A percentile compares a stretch with the other conserved stretches of the same genome.
These are phyloP conservation scores for Oedothorax gibbosus DNA, from an alignment of 1,140 invertebrate genomes.

Conservation along the genomic window DNA sequence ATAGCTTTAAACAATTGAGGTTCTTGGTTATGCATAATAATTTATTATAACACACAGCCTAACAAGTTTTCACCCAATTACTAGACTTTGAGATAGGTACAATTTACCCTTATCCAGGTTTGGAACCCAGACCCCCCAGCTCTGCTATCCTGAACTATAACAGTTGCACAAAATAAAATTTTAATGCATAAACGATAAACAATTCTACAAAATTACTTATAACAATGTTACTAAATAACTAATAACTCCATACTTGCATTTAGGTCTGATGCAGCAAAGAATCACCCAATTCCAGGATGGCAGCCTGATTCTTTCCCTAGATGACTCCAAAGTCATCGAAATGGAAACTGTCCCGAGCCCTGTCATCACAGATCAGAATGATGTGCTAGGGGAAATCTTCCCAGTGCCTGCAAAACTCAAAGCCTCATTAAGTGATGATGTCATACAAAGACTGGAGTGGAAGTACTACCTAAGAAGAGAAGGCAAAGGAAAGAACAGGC, in stretches of 20 bases:
- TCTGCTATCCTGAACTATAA: too few species aligned
- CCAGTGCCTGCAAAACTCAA: slow-evolving; percentile 90
- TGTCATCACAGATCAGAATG: slow-evolving; percentile 62
- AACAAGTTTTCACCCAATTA: too few species aligned
- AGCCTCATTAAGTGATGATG: slow-evolving; percentile 87
- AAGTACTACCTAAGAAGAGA: slow-evolving; percentile 75
- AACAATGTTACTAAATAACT: too few species aligned
- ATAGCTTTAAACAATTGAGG: too few species aligned
- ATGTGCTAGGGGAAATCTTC: slow-evolving; percentile 68
- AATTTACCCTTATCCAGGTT: too few species aligned
- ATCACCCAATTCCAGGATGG: slow-evolving; percentile 60
- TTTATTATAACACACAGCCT: too few species aligned
- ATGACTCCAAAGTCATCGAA: slow-evolving; percentile 61
- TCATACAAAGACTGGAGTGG: slow-evolving; percentile 96
- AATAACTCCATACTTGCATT: neutral
- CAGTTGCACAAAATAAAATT: too few species aligned
- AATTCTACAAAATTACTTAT: too few species aligned
- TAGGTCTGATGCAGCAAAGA: slow-evolving; percentile 50
- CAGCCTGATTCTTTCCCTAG: slow-evolving; percentile 44
- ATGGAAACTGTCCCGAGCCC: slow-evolving; percentile 64
- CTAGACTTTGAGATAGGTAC: too few species aligned
- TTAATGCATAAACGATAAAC: too few species aligned
- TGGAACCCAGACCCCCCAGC: too few species aligned
- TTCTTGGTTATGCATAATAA: too few species aligned
- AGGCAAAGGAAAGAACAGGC: slow-evolving; percentile 62